A percentile compares a stretch with the other conserved stretches of the same genome.
Evolutionary conservation across 2,113 vertebrate genomes (phyloP).

Genomic region (Chloroceryle aenea): DNA sequence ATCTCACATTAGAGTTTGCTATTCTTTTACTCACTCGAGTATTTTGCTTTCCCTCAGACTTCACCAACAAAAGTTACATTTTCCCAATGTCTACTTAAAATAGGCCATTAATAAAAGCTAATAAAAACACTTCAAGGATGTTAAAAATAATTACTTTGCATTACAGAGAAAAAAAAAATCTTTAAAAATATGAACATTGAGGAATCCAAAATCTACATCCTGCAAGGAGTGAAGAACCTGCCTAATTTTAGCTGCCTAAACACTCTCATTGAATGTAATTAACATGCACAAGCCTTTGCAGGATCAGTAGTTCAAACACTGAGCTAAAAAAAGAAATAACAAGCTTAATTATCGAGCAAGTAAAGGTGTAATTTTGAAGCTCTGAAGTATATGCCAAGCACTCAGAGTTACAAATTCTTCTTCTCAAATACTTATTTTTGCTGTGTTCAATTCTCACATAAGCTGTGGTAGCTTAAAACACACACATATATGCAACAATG

Average conservation of each 20-base stretch:
- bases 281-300: background rate
- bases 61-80: background rate
- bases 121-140: background rate
- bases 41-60: background rate
- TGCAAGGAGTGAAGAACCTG: background rate
- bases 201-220: background rate
- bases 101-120: background rate
- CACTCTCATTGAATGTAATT: background rate
- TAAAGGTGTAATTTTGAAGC: background rate
- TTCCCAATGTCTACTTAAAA: background rate
- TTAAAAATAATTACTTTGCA: background rate
- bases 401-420: background rate
- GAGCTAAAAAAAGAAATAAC: background rate
- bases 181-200: background rate
- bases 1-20: background rate
- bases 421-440: background rate
- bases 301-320: background rate
- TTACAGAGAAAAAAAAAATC: background rate
- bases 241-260: background rate
- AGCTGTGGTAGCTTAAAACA: background rate
- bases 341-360: background rate
- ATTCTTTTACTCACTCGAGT: background rate
- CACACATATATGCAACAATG: constrained; percentile 53
- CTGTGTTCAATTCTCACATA: background rate
- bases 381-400: background rate